These are phyloP conservation scores for Anthoscopus minutus DNA, from an alignment of 2,113 vertebrate genomes.

Conservation along the genomic window DNA sequence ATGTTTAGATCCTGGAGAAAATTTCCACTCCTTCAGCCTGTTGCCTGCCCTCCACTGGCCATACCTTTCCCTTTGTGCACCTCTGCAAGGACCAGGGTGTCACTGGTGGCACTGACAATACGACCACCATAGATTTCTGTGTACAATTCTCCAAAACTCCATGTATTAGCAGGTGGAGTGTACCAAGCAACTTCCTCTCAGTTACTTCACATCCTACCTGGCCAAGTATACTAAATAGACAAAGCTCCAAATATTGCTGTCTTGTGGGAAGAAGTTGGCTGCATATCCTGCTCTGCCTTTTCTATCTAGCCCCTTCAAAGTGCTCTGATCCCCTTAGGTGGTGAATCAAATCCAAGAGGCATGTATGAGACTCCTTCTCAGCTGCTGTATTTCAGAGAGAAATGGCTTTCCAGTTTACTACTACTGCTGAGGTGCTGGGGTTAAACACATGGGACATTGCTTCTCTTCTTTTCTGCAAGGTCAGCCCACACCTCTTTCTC, in stretches of 20 bases:
- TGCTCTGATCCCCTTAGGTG: not conserved
- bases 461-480: not conserved
- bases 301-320: not conserved
- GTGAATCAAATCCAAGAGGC: not conserved
- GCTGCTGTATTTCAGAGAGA: not conserved
- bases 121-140: not conserved
- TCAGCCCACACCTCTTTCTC: not conserved
- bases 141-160: not conserved
- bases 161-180: not conserved
- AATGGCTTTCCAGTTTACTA: not conserved
- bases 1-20: not conserved
- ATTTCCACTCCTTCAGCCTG: not conserved
- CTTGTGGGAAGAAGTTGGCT: not conserved
- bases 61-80: not conserved
- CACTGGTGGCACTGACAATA: not conserved
- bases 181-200: not conserved
- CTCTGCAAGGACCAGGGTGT: not conserved
- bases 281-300: not conserved
- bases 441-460: not conserved
- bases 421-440: not conserved
- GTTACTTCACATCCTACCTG: not conserved
- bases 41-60: not conserved
- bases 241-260: not conserved
- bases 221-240: not conserved
- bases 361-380: not conserved